Conservation (phyloP, 2,797 vertebrate genomes). For the Lutjanus argentimaculatus region DNA sequence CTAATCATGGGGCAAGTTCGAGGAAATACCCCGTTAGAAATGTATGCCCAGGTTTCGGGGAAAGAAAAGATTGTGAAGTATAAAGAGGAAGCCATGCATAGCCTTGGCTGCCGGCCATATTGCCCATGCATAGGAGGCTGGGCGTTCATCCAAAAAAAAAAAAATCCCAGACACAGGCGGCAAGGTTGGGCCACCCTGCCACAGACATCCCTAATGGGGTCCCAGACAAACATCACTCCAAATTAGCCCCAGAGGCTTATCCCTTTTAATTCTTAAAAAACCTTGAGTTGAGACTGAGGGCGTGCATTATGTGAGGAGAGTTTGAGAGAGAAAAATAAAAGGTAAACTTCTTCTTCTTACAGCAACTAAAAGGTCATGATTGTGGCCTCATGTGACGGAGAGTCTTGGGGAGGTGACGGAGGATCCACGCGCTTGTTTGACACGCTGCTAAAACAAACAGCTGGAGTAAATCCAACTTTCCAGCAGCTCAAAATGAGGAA, state of each 20-base stretch:
- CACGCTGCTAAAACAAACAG: slow-evolving; percentile 1
- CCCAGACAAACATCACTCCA: slow-evolving; percentile 41
- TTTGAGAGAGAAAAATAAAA: not conserved
- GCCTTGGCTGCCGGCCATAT: slow-evolving; percentile 37
- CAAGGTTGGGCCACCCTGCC: slow-evolving; percentile 19
- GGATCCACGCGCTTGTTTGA: not conserved
- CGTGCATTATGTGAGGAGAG: not conserved
- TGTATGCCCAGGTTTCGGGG: not conserved
- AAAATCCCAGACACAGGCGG: slow-evolving; percentile 40
- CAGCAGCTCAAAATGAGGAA: not conserved
- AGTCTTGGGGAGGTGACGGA: not conserved
- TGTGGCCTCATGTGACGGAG: not conserved
- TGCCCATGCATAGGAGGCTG: slow-evolving; percentile 27
- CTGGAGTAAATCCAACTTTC: not conserved
- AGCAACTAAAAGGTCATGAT: not conserved
- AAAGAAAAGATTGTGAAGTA: not conserved
- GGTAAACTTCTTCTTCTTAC: not conserved
- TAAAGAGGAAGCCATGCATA: slow-evolving; percentile 1
- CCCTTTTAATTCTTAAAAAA: slow-evolving; percentile 2
- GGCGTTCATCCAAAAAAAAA: slow-evolving; percentile 51
- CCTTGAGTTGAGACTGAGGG: not conserved
- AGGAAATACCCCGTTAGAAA: slow-evolving; percentile 6
- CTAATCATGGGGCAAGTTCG: slow-evolving; percentile 2
- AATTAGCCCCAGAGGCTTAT: slow-evolving; percentile 25
- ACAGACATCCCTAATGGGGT: slow-evolving; percentile 39